A percentile compares a stretch with the other conserved stretches of the same genome.
phyloP scores from a whole-genome alignment of 37 sponge, comb jelly and placozoan species.

The Petrosia ficiformis region DNA sequence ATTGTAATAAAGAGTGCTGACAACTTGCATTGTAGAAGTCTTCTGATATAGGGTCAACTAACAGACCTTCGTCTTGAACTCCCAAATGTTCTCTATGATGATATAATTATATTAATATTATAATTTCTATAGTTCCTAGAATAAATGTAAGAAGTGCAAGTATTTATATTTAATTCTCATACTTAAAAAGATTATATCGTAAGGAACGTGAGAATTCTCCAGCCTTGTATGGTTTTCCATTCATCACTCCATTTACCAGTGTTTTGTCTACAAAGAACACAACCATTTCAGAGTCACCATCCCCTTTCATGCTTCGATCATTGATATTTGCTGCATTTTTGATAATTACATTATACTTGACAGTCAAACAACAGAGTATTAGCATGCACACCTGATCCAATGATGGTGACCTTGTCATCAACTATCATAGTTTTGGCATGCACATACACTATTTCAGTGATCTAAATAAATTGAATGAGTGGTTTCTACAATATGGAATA shows the following conservation, averaged over 20 bases:
- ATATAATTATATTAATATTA: not conserved
- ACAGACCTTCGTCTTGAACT: not conserved
- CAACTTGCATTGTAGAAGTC: conserved; percentile 18
- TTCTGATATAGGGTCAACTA: conserved; percentile 42
- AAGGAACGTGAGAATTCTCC: conserved; percentile 62
- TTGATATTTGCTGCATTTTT: conserved; percentile 57
- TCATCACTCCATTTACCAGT: conserved; percentile 43
- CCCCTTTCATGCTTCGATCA: conserved; percentile 65
- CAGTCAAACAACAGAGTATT: not conserved
- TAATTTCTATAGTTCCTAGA: not conserved
- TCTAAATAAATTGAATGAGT: conserved; percentile 4
- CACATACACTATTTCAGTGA: conserved; percentile 64
- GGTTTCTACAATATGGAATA: not conserved
- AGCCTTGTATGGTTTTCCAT: conserved; percentile 44
- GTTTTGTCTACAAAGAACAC: conserved; percentile 44
- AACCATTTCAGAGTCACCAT: conserved; percentile 70
- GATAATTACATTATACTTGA: not conserved
- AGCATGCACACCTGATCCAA: conserved; percentile 56
- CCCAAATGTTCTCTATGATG: conserved; percentile 46
- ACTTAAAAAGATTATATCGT: conserved; percentile 58
- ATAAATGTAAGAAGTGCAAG: not conserved
- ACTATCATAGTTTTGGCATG: conserved; percentile 72
- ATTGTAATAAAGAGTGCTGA: not conserved
- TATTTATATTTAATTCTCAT: not conserved
- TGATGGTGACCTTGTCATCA: conserved; percentile 58